Percentiles rank a stretch among this genome's conserved stretches.
phyloP scores from a whole-genome alignment of 2,113 vertebrate species.

The Psammodynastes pulverulentus region DNA sequence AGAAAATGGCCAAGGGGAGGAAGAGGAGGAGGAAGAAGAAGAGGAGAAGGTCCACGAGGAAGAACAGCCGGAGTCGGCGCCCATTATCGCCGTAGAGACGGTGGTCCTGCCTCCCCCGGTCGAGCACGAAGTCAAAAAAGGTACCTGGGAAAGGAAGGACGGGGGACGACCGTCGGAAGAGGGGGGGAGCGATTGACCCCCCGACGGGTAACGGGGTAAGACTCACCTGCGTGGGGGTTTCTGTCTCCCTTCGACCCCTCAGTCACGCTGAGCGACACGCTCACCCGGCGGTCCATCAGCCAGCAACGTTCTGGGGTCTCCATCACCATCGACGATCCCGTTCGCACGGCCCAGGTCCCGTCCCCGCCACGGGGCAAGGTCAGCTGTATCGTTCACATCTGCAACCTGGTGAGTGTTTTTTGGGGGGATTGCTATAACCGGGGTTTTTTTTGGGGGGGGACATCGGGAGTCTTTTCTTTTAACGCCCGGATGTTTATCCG shows the following conservation, averaged over 20 bases:
- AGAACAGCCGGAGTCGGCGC: slow-evolving; percentile 58
- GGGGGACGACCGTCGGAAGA: slow-evolving; percentile 60
- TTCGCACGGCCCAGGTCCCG: slow-evolving; percentile 76
- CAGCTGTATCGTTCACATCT: slow-evolving; percentile 84
- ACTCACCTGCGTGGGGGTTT: background rate
- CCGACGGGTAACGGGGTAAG: rapidly evolving
- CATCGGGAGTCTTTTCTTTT: background rate
- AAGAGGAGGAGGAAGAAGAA: slow-evolving; percentile 70
- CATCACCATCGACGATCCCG: slow-evolving; percentile 86
- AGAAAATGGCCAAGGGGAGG: slow-evolving; percentile 81
- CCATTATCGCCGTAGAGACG: slow-evolving; percentile 70
- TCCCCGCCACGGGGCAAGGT: slow-evolving; percentile 82
- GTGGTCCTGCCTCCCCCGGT: slow-evolving; percentile 55
- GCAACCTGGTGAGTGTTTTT: slow-evolving; percentile 80
- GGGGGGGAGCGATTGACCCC: background rate
- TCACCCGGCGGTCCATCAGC: slow-evolving; percentile 86
- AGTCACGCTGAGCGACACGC: slow-evolving; percentile 81
- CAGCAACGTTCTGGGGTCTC: slow-evolving; percentile 87
- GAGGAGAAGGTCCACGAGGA: slow-evolving; percentile 69
- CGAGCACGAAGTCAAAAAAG: slow-evolving; percentile 79
- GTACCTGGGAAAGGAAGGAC: slow-evolving; percentile 37
- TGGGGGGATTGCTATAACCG: too few relatives aligned
- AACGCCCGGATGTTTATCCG: rapidly evolving
- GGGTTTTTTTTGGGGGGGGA: too few relatives aligned
- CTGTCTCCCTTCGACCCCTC: background rate